phyloP scores from a whole-genome alignment of 53 echinoderm and acorn worm species.

The Zoroaster sp. region DNA sequence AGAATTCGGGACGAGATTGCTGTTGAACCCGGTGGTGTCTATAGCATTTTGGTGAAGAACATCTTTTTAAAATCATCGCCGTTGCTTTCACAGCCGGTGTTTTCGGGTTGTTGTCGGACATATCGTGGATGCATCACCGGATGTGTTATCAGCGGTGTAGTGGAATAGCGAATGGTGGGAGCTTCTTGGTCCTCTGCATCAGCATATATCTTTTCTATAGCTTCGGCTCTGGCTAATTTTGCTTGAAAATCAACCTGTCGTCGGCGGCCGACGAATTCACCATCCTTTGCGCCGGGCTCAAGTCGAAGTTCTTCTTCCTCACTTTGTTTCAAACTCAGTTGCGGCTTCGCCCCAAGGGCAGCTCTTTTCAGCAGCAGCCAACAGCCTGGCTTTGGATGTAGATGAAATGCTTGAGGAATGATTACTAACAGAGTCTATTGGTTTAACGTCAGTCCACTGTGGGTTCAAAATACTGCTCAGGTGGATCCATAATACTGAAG shows the following conservation, averaged over 20 bases:
- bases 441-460: too few species aligned
- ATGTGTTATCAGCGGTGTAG: neutral
- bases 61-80: too few species aligned
- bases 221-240: neutral
- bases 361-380: neutral
- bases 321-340: neutral
- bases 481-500: too few species aligned
- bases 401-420: too few species aligned
- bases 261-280: neutral
- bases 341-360: conserved; percentile 4
- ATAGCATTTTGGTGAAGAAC: conserved; percentile 8
- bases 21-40: conserved; percentile 14
- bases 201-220: neutral
- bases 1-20: conserved; percentile 25
- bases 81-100: too few species aligned
- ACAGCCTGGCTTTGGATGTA: neutral
- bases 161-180: neutral
- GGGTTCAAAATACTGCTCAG: too few species aligned
- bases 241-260: neutral
- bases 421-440: too few species aligned
- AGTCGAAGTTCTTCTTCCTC: conserved; percentile 30
- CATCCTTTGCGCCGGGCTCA: neutral
- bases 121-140: neutral
- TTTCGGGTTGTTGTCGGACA: neutral
- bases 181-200: neutral